phyloP scores from a whole-genome alignment of 1,140 invertebrate species.

The Drosophila gunungcola region DNA sequence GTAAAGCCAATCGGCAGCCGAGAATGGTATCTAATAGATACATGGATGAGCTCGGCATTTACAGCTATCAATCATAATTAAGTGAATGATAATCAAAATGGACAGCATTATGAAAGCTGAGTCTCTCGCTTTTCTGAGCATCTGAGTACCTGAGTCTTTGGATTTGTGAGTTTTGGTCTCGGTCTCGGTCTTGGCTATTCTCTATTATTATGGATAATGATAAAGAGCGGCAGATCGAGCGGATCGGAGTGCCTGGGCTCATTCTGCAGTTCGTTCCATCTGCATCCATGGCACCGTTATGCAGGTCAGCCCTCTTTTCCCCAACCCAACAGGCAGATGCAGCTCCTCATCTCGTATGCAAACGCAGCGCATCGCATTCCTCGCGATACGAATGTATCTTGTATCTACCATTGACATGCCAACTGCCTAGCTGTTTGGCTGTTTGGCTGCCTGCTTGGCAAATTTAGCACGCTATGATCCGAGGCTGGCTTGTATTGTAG shows the following conservation, averaged over 20 bases:
- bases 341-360: slow-evolving; percentile 74
- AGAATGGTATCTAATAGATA: slow-evolving; percentile 69
- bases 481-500: slow-evolving; percentile 47
- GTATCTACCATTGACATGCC: slow-evolving; percentile 68
- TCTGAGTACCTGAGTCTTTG: slow-evolving; percentile 15
- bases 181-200: slow-evolving; percentile 19
- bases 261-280: slow-evolving; percentile 53
- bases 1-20: slow-evolving; percentile 72
- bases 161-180: slow-evolving; percentile 14
- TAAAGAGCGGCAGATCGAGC: slow-evolving; percentile 72
- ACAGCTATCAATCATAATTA: slow-evolving; percentile 84
- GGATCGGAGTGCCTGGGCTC: slow-evolving; percentile 55
- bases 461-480: slow-evolving; percentile 71
- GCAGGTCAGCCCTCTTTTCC: slow-evolving; percentile 66
- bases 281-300: slow-evolving; percentile 62
- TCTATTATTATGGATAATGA: slow-evolving; percentile 77
- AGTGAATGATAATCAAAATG: slow-evolving; percentile 83
- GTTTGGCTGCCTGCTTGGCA: slow-evolving; percentile 49
- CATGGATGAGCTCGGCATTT: slow-evolving; percentile 65
- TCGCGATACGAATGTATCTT: slow-evolving; percentile 59
- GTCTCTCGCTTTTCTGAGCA: slow-evolving; percentile 28
- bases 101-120: slow-evolving; percentile 71
- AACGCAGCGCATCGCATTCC: slow-evolving; percentile 62
- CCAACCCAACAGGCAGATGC: slow-evolving; percentile 20
- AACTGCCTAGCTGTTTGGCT: slow-evolving; percentile 37